Base-by-base conservation (phyloP, 2,888 invertebrate species). In the Nasonia oneida region DNA sequence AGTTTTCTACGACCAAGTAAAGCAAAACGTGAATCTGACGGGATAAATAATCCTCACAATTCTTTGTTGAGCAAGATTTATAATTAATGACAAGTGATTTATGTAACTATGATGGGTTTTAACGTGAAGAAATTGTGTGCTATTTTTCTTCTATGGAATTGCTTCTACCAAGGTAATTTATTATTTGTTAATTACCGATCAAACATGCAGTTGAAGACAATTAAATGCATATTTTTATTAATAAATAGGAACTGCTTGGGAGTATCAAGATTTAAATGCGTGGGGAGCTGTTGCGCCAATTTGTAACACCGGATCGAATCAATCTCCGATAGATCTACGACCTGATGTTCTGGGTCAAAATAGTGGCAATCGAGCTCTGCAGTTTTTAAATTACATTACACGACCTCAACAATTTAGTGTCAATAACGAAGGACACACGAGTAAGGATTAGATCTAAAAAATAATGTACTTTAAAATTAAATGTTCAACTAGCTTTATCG, bases 251-350 rank as follows among this genome's bases (percentile, higher is more conserved):
- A 33, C 8, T n/a, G 64, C 79, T 50, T 79, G 79, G 79, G 18
- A 50, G 37, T 79, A 50, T 50, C 67, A 70, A 29, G 23, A 70
- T 70, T 33, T 70, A 1, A 50, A 79, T 10, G 47, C 42, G 4
- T 79, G 79, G 79, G 33, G n/a, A 6, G 50, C 37, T 18, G 23
- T 79, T 29, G 10, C 73, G 4, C 12, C 39, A 37, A 39, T 57
- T 23, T 81, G 81, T 29, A 73, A 37, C n/a, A 33, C 14, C 14
- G 81, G 81, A 73, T 14, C 12, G 15, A 53, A 42, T 3, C 81
- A 81, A n/a, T 81, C 81, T 18, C 81, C 81, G 2, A 57, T 81
- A 23, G 73, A 81, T 29, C 42, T 81, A 5, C 42, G 42, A 53
- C 4, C 47, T 12, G 47, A 73, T 14, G 42, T 73, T 42, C 1